Evolutionary conservation across 1,140 invertebrate genomes (phyloP).

Genomic region (Meloidogyne exigua): DNA sequence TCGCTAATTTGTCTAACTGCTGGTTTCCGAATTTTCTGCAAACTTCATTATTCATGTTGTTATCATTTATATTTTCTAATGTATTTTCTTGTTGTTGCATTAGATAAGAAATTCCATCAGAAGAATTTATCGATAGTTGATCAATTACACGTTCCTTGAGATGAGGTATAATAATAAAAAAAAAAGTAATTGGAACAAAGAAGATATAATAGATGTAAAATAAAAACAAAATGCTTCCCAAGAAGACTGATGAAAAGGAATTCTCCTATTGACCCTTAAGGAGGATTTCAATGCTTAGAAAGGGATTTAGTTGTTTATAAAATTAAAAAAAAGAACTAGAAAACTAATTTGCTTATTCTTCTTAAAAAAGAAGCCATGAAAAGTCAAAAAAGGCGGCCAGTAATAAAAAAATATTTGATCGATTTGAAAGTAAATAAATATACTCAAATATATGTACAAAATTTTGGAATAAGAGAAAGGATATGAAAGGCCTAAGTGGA

Average conservation of each 20-base stretch:
- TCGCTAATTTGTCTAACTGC: background rate
- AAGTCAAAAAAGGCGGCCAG: background rate
- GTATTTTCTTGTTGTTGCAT: background rate
- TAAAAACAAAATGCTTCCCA: no score
- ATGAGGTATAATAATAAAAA: background rate
- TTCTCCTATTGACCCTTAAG: background rate
- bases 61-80: background rate
- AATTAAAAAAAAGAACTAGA: background rate
- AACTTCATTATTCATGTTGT: background rate
- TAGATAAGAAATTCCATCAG: background rate
- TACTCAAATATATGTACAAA: no score
- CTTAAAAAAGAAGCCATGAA: constrained; percentile 1
- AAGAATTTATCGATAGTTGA: background rate
- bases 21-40: background rate
- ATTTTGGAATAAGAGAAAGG: background rate
- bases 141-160: background rate
- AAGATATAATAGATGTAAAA: no score
- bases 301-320: background rate
- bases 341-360: background rate
- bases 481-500: background rate
- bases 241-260: no score
- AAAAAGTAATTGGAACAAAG: no score
- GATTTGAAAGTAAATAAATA: background rate
- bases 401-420: background rate
- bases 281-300: background rate